These are phyloP conservation scores for Andrena haemorrhoa DNA, from an alignment of 2,888 invertebrate genomes.

Conservation along the genomic window DNA sequence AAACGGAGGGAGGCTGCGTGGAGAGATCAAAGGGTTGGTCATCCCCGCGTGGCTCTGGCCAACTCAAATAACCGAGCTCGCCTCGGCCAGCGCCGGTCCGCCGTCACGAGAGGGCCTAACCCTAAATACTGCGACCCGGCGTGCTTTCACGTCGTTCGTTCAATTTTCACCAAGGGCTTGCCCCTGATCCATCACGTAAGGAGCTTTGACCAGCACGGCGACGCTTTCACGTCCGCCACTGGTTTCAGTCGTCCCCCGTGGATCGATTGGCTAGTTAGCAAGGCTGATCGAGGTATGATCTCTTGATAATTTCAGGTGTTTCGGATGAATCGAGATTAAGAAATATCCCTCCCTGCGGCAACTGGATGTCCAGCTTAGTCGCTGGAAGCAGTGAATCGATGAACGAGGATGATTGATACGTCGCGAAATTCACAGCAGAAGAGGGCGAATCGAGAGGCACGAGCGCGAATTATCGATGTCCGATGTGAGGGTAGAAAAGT, in stretches of 20 bases:
- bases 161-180: constrained; percentile 63
- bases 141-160: constrained; percentile 69
- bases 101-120: constrained; percentile 75
- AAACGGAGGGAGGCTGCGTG: constrained; percentile 72
- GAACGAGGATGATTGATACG: neutral
- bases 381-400: neutral
- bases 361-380: neutral
- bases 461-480: constrained; percentile 51
- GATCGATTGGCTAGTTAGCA: neutral
- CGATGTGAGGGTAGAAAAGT: constrained; percentile 75
- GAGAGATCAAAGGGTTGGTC: constrained; percentile 84
- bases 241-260: neutral
- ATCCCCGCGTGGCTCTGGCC: constrained; percentile 80
- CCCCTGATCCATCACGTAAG: constrained; percentile 28
- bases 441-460: constrained; percentile 28
- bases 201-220: constrained; percentile 28
- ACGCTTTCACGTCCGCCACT: constrained; percentile 5
- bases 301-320: neutral
- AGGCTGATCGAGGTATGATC: neutral
- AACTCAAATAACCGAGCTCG: constrained; percentile 84
- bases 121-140: constrained; percentile 80
- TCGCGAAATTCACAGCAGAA: constrained; percentile 6
- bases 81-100: constrained; percentile 79
- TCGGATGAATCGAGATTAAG: neutral
- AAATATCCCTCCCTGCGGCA: too few relatives aligned